Conservation (phyloP, 2,797 vertebrate species). For the Cirrhinus molitorella region DNA sequence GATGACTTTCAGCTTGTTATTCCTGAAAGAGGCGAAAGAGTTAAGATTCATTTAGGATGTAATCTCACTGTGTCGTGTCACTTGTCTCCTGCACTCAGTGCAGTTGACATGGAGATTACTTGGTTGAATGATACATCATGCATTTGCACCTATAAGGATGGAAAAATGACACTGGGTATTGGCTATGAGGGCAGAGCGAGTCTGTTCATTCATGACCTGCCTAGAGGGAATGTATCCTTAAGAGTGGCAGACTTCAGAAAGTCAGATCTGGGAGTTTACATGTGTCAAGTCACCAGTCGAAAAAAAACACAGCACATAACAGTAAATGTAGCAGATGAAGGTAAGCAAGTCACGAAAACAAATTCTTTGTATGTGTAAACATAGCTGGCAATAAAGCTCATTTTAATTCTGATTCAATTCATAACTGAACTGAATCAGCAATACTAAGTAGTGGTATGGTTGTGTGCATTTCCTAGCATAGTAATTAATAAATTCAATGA, state of each 20-base stretch:
- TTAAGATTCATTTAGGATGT: neutral
- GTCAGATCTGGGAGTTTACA: slow-evolving; percentile 26
- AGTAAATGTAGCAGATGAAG: slow-evolving; percentile 12
- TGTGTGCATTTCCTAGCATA: neutral
- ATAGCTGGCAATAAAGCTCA: too few species aligned
- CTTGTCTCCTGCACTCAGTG: slow-evolving; percentile 50
- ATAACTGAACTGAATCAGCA: neutral
- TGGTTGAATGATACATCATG: slow-evolving; percentile 35
- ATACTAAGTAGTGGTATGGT: too few species aligned
- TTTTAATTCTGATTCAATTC: too few species aligned
- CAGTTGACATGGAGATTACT: slow-evolving; percentile 44
- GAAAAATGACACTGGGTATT: slow-evolving; percentile 17
- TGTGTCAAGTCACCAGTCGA: slow-evolving; percentile 13
- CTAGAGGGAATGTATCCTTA: slow-evolving; percentile 53
- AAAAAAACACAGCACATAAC: neutral
- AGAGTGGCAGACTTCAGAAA: slow-evolving; percentile 14
- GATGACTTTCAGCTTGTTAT: slow-evolving; percentile 44
- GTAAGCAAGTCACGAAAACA: too few species aligned
- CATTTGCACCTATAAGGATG: slow-evolving; percentile 33
- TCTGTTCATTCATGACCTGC: slow-evolving; percentile 34
- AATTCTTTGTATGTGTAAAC: too few species aligned
- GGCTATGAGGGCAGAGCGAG: slow-evolving; percentile 50
- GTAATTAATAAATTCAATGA: neutral
- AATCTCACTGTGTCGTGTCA: slow-evolving; percentile 49
- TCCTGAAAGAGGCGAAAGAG: neutral